Base-by-base conservation (phyloP, 2,797 vertebrate species). In the Nyctalus aviator region DNA sequence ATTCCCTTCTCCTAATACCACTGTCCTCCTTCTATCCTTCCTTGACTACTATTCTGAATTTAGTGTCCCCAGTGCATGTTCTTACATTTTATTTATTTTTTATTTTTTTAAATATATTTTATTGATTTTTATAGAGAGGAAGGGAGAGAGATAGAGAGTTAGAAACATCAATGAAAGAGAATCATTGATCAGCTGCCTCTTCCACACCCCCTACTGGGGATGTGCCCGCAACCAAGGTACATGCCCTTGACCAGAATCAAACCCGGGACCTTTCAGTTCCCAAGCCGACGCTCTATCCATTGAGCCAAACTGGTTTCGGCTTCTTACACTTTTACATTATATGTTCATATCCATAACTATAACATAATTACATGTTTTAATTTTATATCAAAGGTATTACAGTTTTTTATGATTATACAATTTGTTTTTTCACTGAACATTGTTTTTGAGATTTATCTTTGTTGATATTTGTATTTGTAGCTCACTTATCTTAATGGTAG, bases 301-400 rank as follows among this genome's bases (percentile, higher is more conserved):
- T n/a, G n/a, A n/a, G n/a, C n/a, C n/a, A n/a, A n/a, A n/a, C n/a
- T n/a, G n/a, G n/a, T n/a, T n/a, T n/a, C n/a, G n/a, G n/a, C n/a
- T 30, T 35, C 46, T 87, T 66, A 50, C 3, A 83, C 18, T 71
- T 95, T 84, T 69, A 88, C 59, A 84, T n/a, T 84, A 46, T 68
- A 48, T 41, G 3, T 44, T 93, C 44, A 46, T 57, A 72, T 66
- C 14, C 35, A 23, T 53, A 46, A 48, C 35, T 72, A 53, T 30
- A 21, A 64, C 37, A 41, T 41, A 41, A 23, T 35, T 76, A 48
- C 14, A 23, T 41, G 23, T 46, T 89, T 91, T 69, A 64, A 53
- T n/a, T 83, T 89, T 86, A 77, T 85, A 35, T 83, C 30, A 79
- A 53, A 95, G 27, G 4, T 68, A 62, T 94, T 17, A 59, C 18